Evolutionary conservation across 2,888 invertebrate species (phyloP), one percentile per base, ranked within the genome.

Genomic region (Cyrtodaria siliqua): DNA sequence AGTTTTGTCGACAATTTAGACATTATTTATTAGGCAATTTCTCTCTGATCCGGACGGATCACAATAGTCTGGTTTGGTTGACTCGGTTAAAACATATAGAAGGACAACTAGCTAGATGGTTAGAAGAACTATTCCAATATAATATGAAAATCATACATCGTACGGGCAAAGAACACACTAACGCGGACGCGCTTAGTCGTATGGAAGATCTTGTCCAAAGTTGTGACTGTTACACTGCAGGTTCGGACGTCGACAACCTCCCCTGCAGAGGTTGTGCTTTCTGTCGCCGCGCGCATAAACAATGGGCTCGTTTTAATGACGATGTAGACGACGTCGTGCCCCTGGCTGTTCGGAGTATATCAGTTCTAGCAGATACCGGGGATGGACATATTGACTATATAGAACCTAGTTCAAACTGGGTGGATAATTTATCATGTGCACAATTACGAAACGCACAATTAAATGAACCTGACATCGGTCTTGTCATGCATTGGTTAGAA

Each of bases 251-350:
- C 4, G 8, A 18, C 2, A 56, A 18, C 16, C 38, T 56, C 9
- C 38, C 33, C 27, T 33, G 52, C 20, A 20, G 18, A 56, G 33
- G 57, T 3, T 33, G 29, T 56, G 14, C 56, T 8, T 56, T 27
- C 29, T 56, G 56, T 56, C 18, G 56, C 24, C 27, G 9, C 16
- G 38, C 56, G 14, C 38, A 56, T 8, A 56, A 26, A 29, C 27
- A 56, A 8, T 56, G 56, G 49, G 18, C 50, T 50, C 50, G 27
- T 4, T 52, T 63, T 26, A 40, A 27, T 20, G 53, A 63, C 6
- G 53, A 63, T 26, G 53, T 63, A 2, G 53, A 63, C 50, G 40
- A 63, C 40, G 53, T 53, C 9, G 63, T 63, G 16, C 63, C 63
- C 38, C 18, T 63, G 44, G 44, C 44, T 9, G 20, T 18, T 4